A percentile compares a stretch with the other conserved stretches of the same genome.
Evolutionary conservation across 2,113 vertebrate genomes (phyloP).

Genomic region (Paracanthobrama guichenoti): DNA sequence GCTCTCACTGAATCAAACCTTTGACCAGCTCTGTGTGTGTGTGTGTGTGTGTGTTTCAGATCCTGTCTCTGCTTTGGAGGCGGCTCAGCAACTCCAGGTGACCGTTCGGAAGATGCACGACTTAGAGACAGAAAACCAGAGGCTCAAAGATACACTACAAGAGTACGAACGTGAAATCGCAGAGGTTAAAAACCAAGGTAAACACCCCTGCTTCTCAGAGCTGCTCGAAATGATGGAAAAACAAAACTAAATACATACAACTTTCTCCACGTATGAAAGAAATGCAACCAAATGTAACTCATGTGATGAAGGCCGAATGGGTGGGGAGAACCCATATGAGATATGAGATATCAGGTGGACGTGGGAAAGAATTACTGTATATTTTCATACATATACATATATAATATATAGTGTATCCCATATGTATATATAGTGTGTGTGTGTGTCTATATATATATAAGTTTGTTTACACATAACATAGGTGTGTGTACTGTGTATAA

Average conservation of each 20-base stretch:
- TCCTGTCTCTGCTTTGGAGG: conserved; percentile 84
- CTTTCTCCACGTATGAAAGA: background rate
- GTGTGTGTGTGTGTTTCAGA: conserved; percentile 68
- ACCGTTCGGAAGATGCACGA: conserved; percentile 87
- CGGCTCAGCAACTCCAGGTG: conserved; percentile 87
- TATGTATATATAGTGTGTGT: no score
- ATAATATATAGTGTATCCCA: no score
- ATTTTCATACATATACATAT: no score
- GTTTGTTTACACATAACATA: no score
- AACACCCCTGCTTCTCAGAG: background rate
- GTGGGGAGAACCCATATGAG: no score
- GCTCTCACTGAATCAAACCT: conserved; percentile 22
- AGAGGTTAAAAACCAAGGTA: conserved; percentile 88
- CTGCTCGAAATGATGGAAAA: background rate
- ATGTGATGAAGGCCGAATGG: no score
- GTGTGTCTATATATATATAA: no score
- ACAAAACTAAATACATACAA: background rate
- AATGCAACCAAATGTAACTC: no score
- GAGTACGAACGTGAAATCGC: conserved; percentile 87
- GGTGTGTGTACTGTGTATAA: no score
- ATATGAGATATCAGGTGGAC: no score
- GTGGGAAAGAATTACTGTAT: no score
- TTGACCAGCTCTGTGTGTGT: conserved; percentile 3
- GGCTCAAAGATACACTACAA: conserved; percentile 86
- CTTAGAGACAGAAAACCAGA: conserved; percentile 90